Conservation (phyloP, 2,113 vertebrate genomes). For the Jaculus jaculus region DNA sequence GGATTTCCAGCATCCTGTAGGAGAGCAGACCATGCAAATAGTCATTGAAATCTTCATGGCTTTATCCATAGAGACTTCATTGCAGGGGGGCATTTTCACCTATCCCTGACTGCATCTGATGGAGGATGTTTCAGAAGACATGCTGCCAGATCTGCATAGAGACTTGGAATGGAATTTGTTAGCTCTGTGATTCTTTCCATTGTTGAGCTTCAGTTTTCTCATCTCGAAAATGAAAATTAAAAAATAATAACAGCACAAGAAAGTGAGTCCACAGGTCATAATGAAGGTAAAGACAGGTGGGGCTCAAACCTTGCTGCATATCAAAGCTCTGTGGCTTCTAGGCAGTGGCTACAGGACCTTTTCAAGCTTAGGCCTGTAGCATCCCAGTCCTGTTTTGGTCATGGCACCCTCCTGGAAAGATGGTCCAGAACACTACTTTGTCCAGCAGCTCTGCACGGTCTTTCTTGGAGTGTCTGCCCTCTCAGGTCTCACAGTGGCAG, state of each 20-base stretch:
- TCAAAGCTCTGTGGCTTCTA: background rate
- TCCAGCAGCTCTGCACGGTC: background rate
- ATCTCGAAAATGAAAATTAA: conserved; percentile 36
- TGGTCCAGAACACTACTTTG: no score
- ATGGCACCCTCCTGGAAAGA: background rate
- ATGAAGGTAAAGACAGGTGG: background rate
- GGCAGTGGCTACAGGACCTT: background rate
- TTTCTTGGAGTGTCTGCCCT: background rate
- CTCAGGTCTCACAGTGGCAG: background rate
- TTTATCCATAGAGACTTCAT: background rate
- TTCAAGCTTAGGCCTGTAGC: no score
- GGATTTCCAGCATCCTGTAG: background rate
- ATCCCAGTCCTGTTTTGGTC: no score
- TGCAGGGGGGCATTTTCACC: background rate
- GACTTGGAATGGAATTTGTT: background rate
- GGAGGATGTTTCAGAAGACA: background rate
- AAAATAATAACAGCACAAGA: background rate
- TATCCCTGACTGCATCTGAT: background rate
- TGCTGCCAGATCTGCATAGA: background rate
- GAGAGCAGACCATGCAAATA: background rate
- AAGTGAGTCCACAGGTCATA: background rate
- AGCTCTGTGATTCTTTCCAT: background rate
- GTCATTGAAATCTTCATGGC: background rate
- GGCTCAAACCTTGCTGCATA: background rate
- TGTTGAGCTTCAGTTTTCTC: conserved; percentile 2